A percentile compares a stretch with the other conserved stretches of the same genome.
phyloP scores from a whole-genome alignment of 2,888 invertebrate species.

The Morinoia aosen region DNA sequence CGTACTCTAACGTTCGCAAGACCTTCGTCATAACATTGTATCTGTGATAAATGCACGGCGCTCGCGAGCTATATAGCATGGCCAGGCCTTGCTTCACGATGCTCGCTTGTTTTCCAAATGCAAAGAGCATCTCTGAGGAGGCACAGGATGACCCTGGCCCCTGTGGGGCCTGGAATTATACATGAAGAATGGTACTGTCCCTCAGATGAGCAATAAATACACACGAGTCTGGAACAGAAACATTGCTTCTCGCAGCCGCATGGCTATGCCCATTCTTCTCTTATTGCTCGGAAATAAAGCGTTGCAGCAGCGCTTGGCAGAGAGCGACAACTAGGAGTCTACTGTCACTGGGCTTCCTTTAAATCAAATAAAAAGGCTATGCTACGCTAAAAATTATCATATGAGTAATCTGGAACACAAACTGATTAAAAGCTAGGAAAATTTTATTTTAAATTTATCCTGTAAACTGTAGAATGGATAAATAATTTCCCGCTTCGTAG shows the following conservation, averaged over 20 bases:
- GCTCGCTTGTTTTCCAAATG: neutral
- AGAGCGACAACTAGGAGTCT: neutral
- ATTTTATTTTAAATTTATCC: too few relatives aligned
- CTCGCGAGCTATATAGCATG: neutral
- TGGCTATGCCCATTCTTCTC: neutral
- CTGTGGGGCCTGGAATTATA: neutral
- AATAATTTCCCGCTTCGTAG: too few relatives aligned
- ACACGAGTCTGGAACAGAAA: neutral
- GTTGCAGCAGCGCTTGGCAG: neutral
- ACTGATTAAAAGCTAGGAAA: too few relatives aligned
- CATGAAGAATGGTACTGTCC: neutral
- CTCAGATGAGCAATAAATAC: conserved; percentile 17
- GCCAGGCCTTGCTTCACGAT: neutral
- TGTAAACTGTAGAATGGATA: too few relatives aligned
- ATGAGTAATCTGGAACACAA: too few relatives aligned
- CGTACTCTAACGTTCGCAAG: neutral
- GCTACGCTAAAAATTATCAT: too few relatives aligned
- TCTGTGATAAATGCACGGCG: neutral
- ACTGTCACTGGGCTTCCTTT: too few relatives aligned
- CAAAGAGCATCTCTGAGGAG: neutral
- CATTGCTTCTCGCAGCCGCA: neutral
- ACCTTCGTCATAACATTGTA: neutral
- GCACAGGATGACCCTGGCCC: neutral
- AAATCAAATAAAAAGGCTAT: too few relatives aligned
- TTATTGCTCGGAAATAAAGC: neutral